phyloP scores from a whole-genome alignment of 2,888 invertebrate genomes.

The Archips xylosteana region DNA sequence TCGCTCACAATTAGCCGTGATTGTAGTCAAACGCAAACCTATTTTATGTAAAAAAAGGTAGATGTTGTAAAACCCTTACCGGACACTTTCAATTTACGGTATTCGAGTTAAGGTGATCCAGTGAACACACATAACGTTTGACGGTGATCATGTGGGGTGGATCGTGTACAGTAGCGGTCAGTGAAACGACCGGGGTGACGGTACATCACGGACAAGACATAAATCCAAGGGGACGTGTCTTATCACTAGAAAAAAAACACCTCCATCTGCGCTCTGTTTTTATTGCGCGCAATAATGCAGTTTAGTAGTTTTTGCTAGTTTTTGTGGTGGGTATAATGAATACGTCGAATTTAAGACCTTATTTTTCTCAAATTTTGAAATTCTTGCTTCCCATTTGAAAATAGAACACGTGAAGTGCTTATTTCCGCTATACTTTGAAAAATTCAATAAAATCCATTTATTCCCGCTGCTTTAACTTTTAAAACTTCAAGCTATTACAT shows the following conservation, averaged over 20 bases:
- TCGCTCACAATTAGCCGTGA: too few species aligned
- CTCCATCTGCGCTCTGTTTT: slow-evolving; percentile 37
- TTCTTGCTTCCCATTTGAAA: too few species aligned
- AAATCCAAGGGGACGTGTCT: slow-evolving; percentile 37
- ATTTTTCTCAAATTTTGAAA: too few species aligned
- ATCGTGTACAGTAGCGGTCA: slow-evolving; percentile 22
- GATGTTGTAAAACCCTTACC: too few species aligned
- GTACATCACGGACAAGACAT: slow-evolving; percentile 30
- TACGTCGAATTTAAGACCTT: not conserved
- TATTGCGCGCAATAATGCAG: slow-evolving; percentile 41
- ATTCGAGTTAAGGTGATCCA: not conserved
- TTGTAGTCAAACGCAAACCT: too few species aligned
- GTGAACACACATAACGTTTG: not conserved
- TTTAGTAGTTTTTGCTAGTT: slow-evolving; percentile 21
- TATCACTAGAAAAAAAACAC: slow-evolving; percentile 36
- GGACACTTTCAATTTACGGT: not conserved
- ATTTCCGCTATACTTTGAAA: too few species aligned
- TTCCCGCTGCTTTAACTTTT: too few species aligned
- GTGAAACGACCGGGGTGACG: slow-evolving; percentile 21
- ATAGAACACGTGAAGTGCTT: too few species aligned
- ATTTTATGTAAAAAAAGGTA: not conserved
- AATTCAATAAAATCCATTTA: too few species aligned
- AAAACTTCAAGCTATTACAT: too few species aligned
- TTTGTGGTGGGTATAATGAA: slow-evolving; percentile 14
- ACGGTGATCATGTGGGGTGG: slow-evolving; percentile 17